Percentiles rank a stretch among this genome's conserved stretches.
Evolutionary conservation across 2,797 vertebrate species (phyloP).

Genomic region (Alosa sapidissima): DNA sequence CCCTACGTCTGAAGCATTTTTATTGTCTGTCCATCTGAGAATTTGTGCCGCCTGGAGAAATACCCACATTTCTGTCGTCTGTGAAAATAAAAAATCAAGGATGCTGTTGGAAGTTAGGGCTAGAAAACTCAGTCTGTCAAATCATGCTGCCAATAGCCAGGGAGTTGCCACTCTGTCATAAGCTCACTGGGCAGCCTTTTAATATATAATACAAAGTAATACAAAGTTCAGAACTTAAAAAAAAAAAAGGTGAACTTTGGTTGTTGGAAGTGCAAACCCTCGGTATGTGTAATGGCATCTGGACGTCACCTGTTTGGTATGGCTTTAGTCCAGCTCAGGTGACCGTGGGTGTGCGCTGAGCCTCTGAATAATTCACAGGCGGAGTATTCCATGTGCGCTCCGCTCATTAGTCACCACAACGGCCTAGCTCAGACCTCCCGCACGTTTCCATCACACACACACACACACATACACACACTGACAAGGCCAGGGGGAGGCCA

Average conservation of each 20-base stretch:
- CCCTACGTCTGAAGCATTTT: neutral
- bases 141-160: neutral
- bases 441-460: neutral
- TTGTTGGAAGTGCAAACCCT: neutral
- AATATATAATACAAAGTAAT: neutral
- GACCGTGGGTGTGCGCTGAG: constrained; percentile 36
- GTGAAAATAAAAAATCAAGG: neutral
- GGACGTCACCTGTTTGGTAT: neutral
- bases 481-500: neutral
- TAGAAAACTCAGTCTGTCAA: neutral
- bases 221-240: neutral
- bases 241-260: neutral
- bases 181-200: neutral
- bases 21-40: neutral
- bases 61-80: neutral
- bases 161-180: neutral
- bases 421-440: neutral
- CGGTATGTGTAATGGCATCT: constrained; percentile 5
- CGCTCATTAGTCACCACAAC: neutral
- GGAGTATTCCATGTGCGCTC: neutral
- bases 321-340: constrained; percentile 24
- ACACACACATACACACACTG: neutral
- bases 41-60: neutral
- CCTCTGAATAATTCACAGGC: constrained; percentile 47
- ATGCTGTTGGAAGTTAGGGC: neutral